These are phyloP conservation scores for Bacillus rossius DNA, from an alignment of 1,140 invertebrate species.

Conservation along the genomic window DNA sequence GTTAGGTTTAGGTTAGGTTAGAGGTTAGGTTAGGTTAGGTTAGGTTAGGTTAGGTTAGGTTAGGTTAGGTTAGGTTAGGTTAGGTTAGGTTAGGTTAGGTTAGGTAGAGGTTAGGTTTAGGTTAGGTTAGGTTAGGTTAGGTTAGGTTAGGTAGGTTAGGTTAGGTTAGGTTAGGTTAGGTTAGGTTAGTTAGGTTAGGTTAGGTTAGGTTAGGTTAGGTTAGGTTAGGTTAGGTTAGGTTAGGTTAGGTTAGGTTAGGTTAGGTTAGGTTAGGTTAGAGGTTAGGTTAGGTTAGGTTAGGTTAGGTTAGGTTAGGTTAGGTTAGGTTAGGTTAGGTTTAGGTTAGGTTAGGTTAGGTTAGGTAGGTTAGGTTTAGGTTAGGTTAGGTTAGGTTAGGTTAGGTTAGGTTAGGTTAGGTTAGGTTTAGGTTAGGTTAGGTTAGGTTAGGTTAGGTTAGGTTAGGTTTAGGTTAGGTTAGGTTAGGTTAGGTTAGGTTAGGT, in stretches of 20 bases:
- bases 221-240: slow-evolving; percentile 30
- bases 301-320: too few species aligned
- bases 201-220: slow-evolving; percentile 20
- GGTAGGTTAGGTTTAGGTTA: too few species aligned
- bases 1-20: slow-evolving; percentile 11
- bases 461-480: too few species aligned
- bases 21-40: neutral
- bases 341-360: slow-evolving; percentile 32
- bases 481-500: slow-evolving; percentile 22
- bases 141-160: slow-evolving; percentile 12
- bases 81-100: too few species aligned
- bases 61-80: too few species aligned
- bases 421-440: too few species aligned
- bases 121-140: slow-evolving; percentile 7
- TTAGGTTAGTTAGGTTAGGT: too few species aligned
- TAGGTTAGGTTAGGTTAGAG: slow-evolving; percentile 26
- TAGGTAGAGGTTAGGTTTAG: too few species aligned
- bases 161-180: slow-evolving; percentile 15
- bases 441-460: slow-evolving; percentile 11
- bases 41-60: too few species aligned
- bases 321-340: slow-evolving; percentile 31
- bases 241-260: slow-evolving; percentile 31
- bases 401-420: too few species aligned
- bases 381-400: too few species aligned
- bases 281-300: slow-evolving; percentile 28